These are phyloP conservation scores for Autographa pulchrina DNA, from an alignment of 2,888 invertebrate species.

Conservation along the genomic window DNA sequence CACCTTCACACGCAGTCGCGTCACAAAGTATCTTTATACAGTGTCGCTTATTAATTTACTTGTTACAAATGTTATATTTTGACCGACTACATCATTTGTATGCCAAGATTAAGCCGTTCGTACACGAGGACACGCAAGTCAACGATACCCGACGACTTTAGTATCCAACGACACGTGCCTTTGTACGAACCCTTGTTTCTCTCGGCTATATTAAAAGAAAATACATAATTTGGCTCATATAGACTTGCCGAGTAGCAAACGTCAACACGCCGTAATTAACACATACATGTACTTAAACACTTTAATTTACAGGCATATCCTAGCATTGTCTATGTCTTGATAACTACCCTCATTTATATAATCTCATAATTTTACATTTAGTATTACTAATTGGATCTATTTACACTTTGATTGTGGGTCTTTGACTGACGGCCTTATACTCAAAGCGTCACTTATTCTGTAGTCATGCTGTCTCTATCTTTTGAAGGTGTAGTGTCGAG, in stretches of 20 bases:
- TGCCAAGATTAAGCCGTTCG: neutral
- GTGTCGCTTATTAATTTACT: neutral
- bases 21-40: neutral
- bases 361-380: conserved; percentile 33
- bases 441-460: too few species aligned
- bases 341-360: conserved; percentile 5
- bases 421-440: neutral
- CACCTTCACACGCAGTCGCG: neutral
- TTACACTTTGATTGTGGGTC: conserved; percentile 20
- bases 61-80: neutral
- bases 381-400: conserved; percentile 12
- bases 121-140: neutral
- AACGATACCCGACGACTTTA: too few species aligned
- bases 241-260: neutral
- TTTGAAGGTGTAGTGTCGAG: too few species aligned
- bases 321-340: conserved; percentile 16
- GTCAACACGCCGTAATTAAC: neutral
- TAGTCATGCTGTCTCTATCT: too few species aligned
- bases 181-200: neutral
- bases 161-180: too few species aligned
- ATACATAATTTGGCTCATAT: neutral
- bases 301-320: conserved; percentile 20
- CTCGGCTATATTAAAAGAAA: neutral
- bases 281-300: neutral
- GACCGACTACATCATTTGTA: neutral